phyloP scores from a whole-genome alignment of 2,797 vertebrate species.

The Rhinella marina region DNA sequence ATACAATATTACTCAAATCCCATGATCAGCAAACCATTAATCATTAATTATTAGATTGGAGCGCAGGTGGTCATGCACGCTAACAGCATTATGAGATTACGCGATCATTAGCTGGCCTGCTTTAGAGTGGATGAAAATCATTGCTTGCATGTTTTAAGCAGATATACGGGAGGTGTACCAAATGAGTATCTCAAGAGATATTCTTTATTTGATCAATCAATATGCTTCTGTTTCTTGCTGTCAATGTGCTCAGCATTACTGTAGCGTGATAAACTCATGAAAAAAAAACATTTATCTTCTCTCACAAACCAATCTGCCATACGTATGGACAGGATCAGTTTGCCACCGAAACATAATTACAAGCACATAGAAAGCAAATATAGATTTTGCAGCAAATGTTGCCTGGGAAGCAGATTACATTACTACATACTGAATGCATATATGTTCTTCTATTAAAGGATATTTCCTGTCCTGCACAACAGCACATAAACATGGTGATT shows the following conservation, averaged over 20 bases:
- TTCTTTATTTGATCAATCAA: constrained; percentile 52
- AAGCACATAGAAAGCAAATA: constrained; percentile 26
- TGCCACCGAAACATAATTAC: constrained; percentile 50
- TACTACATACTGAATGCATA: constrained; percentile 17
- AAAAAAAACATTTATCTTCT: constrained; percentile 64
- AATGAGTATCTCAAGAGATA: constrained; percentile 43
- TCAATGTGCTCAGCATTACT: constrained; percentile 54
- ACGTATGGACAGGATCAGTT: constrained; percentile 65
- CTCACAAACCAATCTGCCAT: constrained; percentile 67
- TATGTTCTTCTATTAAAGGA: not conserved
- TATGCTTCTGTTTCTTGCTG: constrained; percentile 62
- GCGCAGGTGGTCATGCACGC: constrained; percentile 57
- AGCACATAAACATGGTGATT: too few relatives aligned
- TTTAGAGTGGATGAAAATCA: constrained; percentile 9
- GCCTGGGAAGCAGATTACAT: constrained; percentile 21
- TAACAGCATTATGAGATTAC: constrained; percentile 43
- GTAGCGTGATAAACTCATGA: not conserved
- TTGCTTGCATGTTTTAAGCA: constrained; percentile 50
- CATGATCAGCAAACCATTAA: constrained; percentile 57
- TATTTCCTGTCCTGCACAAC: too few relatives aligned
- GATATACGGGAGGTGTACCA: constrained; percentile 1
- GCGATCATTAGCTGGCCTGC: not conserved
- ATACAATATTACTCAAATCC: not conserved
- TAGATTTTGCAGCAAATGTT: constrained; percentile 34
- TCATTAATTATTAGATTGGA: constrained; percentile 28